Base-by-base conservation (phyloP, 2,888 invertebrate genomes). In the Rhagium mordax region DNA sequence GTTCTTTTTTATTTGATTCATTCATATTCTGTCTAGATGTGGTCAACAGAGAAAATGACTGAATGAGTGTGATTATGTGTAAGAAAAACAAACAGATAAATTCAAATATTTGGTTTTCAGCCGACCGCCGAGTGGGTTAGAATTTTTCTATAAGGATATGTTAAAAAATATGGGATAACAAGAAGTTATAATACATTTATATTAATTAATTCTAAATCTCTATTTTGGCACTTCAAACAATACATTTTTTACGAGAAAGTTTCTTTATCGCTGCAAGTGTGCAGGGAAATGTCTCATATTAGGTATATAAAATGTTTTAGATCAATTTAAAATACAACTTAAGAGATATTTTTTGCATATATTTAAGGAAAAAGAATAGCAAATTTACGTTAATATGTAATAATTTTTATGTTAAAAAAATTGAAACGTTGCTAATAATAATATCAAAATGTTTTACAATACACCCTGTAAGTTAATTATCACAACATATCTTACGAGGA, bases 181-280 rank as follows among this genome's bases (percentile, higher is more conserved):
- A 72, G 60, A 41, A 70, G 41, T 65, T 65, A 48, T 48, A 51
- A 69, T 60, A 71, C 59, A 68, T 68, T 59, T 68, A 59, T 60
- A 24, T 67, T 41, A 57, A 57, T 57, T 64, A 55, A 64, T 59
- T 66, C 69, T 70, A 70, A 62, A 55, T 68, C 60, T 51, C 75
- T 75, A 75, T 75, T 79, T 79, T 79, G 78, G 79, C 78, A 78
- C 78, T 78, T 78, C 61, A 79, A 79, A 79, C 76, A 78, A 78
- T 78, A 79, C 70, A 71, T 59, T 71, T 66, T 66, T 29, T 16
- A 59, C 48, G 66, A 66, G 60, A 53, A 21, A 53, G 20, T 66
- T 49, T 41, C 13, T 41, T 67, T 18, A 59, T 33, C 29, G 10
- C 59, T 59, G 59, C 59, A 41, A 41, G 18, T 33, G 33, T 59